These are phyloP conservation scores for Lasioglossum calceatum DNA, from an alignment of 2,888 invertebrate species.

Conservation along the genomic window DNA sequence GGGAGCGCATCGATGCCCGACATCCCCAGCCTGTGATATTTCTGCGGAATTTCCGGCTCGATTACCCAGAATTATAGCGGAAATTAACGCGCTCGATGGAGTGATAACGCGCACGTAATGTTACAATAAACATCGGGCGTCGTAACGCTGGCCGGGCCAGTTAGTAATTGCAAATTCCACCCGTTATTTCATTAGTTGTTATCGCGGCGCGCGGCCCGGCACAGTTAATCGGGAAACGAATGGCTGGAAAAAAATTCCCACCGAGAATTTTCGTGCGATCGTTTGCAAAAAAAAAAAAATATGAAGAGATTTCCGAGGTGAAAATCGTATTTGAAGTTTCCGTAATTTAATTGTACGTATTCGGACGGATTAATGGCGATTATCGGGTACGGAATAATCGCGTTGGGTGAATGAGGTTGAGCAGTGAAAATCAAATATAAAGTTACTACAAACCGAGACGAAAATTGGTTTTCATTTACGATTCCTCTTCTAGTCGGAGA, in stretches of 20 bases:
- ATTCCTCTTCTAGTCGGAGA: not conserved
- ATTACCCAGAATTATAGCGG: constrained; percentile 53
- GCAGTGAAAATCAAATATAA: too few species aligned
- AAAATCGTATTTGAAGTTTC: not conserved
- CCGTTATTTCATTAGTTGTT: constrained; percentile 49
- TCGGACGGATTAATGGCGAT: not conserved
- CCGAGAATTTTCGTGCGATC: not conserved
- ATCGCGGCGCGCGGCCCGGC: not conserved
- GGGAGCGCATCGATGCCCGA: not conserved
- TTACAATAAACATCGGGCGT: constrained; percentile 41
- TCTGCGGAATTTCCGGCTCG: constrained; percentile 52
- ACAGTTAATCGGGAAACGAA: not conserved
- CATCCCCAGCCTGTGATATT: constrained; percentile 25
- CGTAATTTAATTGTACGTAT: not conserved
- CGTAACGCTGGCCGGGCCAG: not conserved
- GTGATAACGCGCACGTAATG: constrained; percentile 36
- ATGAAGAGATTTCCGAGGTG: not conserved
- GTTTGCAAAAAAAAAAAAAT: not conserved
- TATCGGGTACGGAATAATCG: not conserved
- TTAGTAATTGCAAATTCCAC: constrained; percentile 38
- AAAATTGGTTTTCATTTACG: not conserved
- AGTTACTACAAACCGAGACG: not conserved
- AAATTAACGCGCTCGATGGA: constrained; percentile 46
- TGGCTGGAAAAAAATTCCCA: not conserved
- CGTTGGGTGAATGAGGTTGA: not conserved